Base-by-base conservation (phyloP, 2,113 vertebrate species). In the Polypterus bichir region DNA sequence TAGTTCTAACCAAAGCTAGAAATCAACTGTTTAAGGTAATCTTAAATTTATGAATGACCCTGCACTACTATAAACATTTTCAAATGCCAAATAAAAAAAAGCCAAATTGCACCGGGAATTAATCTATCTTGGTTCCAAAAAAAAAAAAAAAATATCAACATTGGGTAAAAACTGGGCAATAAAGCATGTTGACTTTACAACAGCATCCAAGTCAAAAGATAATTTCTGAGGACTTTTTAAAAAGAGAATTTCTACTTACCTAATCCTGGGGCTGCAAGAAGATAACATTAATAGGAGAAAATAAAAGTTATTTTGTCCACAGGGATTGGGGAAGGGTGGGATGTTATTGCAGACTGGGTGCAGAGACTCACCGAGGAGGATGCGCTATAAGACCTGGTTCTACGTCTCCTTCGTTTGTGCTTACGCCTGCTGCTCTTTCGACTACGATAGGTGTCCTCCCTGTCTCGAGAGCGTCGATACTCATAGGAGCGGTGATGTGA, bases 301-400 rank as follows among this genome's bases (percentile, higher is more conserved):
- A 66, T 54, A 49, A 53, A 56, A 57, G 46, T 47, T 7, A 7
- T 48, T 5, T 51, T 5, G 1, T 5, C 5, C 9, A 27, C 11
- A n/a, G 60, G 1, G 5, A 65, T 76, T 62, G 69, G 71, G 77
- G 74, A 68, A 10, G 57, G 67, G 69, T 70, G 61, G 64, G 79
- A 27, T 27, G 27, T 27, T 27, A 27, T 27, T 27, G 27, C 27
- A 27, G 70, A 69, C 60, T 65, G 78, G 72, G 68, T 75, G 83
- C 77, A 84, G 81, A 57, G 73, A 89, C 87, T 99, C 93, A 98
- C 96, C 95, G 96, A 98, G 81, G 96, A 93, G 4, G 96, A 99
- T 70, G 78, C 86, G 83, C 93, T 99, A 92, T 94, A 97, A 63
- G 95, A 96, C 80, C 93, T 92, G 86, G 91, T 96, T 82, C 89